These are phyloP conservation scores for Heliangelus exortis DNA, from an alignment of 2,797 vertebrate genomes.

Conservation along the genomic window DNA sequence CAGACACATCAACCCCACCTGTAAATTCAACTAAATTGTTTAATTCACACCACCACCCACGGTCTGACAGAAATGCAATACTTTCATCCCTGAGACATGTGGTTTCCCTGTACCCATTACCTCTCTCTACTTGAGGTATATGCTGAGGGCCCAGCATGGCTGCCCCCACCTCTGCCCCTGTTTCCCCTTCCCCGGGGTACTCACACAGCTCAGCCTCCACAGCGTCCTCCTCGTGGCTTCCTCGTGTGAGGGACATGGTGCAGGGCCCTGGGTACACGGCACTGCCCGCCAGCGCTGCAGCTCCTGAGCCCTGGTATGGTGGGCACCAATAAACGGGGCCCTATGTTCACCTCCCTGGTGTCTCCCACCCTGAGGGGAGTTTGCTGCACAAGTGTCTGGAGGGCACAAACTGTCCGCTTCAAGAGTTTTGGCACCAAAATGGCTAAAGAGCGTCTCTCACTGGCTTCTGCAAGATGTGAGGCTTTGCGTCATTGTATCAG, in stretches of 20 bases:
- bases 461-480: neutral
- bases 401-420: neutral
- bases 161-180: neutral
- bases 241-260: neutral
- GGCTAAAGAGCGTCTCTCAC: neutral
- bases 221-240: fast-evolving
- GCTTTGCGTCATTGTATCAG: neutral
- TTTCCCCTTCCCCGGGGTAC: neutral
- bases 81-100: fast-evolving
- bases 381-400: too few species aligned
- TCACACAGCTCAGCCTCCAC: neutral
- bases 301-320: fast-evolving
- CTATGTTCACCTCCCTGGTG: fast-evolving
- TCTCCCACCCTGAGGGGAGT: neutral
- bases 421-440: neutral
- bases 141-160: neutral
- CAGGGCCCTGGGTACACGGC: fast-evolving
- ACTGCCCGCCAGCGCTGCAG: neutral
- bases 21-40: neutral
- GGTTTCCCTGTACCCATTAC: fast-evolving
- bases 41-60: neutral
- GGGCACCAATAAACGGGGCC: neutral
- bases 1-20: neutral
- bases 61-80: neutral
- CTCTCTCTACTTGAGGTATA: neutral